phyloP scores from a whole-genome alignment of 2,113 vertebrate genomes.

The Rattus norvegicus region GRCr8 NC_086023.1:56777001-56777500 shows the following conservation, averaged over 20 bases:
- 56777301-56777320: background rate
- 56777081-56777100: background rate
- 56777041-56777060: background rate
- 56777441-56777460: background rate
- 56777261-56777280: background rate
- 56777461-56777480: background rate
- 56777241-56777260: accelerated
- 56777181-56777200: background rate
- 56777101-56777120: background rate
- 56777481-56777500: background rate
- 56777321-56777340: background rate
- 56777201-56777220: background rate
- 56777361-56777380: background rate
- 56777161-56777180: background rate
- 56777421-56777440: background rate
- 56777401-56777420: background rate
- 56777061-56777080: background rate
- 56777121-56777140: background rate
- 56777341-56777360: background rate
- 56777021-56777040: background rate
- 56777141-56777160: background rate
- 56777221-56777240: background rate
- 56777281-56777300: background rate
- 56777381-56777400: background rate
- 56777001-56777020: background rate